phyloP scores from a whole-genome alignment of 2,888 invertebrate genomes.

The Drosophila helvetica region DNA sequence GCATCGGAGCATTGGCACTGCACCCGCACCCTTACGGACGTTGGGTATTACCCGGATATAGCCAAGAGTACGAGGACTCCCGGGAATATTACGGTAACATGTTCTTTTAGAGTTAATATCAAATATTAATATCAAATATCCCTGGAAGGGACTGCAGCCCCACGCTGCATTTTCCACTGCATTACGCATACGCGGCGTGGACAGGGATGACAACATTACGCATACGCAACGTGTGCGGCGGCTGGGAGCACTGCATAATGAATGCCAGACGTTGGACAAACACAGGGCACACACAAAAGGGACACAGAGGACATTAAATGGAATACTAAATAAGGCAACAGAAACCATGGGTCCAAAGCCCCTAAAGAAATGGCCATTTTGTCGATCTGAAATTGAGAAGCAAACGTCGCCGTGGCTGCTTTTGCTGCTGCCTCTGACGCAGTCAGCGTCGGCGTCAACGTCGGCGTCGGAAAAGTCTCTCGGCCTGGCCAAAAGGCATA shows the following conservation, averaged over 20 bases:
- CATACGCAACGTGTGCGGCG: slow-evolving; percentile 67
- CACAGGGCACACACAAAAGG: slow-evolving; percentile 39
- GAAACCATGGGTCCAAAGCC: slow-evolving; percentile 17
- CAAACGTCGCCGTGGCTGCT: slow-evolving; percentile 21
- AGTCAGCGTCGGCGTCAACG: slow-evolving; percentile 5
- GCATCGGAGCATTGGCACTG: background rate
- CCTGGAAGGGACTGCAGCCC: no score
- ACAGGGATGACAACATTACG: slow-evolving; percentile 56
- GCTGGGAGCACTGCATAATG: slow-evolving; percentile 54
- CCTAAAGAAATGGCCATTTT: slow-evolving; percentile 36
- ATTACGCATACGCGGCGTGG: slow-evolving; percentile 44
- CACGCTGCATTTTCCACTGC: background rate
- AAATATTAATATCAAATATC: no score
- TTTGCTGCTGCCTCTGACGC: background rate
- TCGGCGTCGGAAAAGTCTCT: background rate
- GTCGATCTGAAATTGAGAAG: slow-evolving; percentile 76
- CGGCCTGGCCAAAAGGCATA: slow-evolving; percentile 43
- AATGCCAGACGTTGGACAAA: slow-evolving; percentile 38
- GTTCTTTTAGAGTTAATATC: no score
- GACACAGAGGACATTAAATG: slow-evolving; percentile 72
- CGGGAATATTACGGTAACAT: no score
- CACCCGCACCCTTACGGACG: no score
- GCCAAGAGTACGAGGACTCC: no score
- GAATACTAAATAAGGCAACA: slow-evolving; percentile 71
- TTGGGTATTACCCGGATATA: no score